Evolutionary conservation across 2,797 vertebrate species (phyloP), one percentile per base, ranked within the genome.

Genomic region (Setipinna tenuifilis): DNA sequence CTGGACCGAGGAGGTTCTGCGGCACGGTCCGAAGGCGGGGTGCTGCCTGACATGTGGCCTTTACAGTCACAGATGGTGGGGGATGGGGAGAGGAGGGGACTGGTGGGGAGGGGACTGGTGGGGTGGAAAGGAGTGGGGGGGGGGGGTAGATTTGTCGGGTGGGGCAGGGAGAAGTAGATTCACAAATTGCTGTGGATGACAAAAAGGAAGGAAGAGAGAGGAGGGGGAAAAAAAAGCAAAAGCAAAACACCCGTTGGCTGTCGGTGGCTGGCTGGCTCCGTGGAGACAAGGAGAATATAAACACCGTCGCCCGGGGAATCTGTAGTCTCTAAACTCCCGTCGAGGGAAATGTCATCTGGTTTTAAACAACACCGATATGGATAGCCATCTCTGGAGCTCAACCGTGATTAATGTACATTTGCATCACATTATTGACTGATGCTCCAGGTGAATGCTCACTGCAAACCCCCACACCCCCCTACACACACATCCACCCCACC

Each of bases 371-470:
- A 44, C 16, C 0, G 71, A 41, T 78, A 41, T 41, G 31, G 31
- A 78, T 19, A 75, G n/a, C 31, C 31, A 75, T 19, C 16, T 7
- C 68, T 19, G 28, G 31, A 75, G 31, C 28, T 75, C 28, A 41
- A 41, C 5, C 21, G 1, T 71, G 17, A 62, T 59, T 84, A 84
- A 81, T 68, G 83, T 21, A 82, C 46, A 65, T 82, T 84, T 84
- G 81, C 78, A 58, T 75, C 68, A 75, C 83, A 19, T n/a, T 65
- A 87, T 84, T 84, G 83, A 82, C 84, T 28, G 31, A 75, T 48
- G 61, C 80, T 82, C 82, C 86, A 87, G 80, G 80, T 59, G 82
- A 84, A 84, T 71, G 28, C 71, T 57, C 81, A 71, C 41, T 54
- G 61, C 46, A 35, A 0, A 0, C 68, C 14, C 12, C 31, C 31